Evolutionary conservation across 2,113 vertebrate genomes (phyloP).

Genomic region (Egretta garzetta): DNA sequence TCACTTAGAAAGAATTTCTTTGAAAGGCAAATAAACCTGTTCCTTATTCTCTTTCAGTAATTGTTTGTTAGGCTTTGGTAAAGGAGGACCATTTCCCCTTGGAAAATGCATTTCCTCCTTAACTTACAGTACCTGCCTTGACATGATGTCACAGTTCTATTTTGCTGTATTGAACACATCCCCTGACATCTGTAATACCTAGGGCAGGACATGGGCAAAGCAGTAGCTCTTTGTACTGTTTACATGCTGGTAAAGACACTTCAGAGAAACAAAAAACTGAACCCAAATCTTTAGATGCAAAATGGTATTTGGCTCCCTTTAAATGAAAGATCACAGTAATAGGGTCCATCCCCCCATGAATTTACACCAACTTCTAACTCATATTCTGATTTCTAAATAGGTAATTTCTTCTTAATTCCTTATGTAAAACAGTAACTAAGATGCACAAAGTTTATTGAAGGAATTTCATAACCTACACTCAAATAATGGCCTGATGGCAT

Average conservation of each 20-base stretch:
- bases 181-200: neutral
- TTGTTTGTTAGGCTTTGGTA: neutral
- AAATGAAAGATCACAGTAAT: neutral
- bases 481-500: neutral
- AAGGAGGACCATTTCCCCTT: no score
- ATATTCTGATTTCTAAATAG: neutral
- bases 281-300: neutral
- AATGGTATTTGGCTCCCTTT: neutral
- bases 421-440: neutral
- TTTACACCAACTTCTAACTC: neutral
- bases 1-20: neutral
- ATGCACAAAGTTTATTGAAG: neutral
- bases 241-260: neutral
- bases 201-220: neutral
- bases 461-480: neutral
- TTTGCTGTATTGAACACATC: neutral
- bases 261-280: neutral
- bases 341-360: neutral
- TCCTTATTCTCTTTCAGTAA: neutral
- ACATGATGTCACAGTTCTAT: neutral
- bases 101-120: neutral
- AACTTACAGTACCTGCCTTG: neutral
- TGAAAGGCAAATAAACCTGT: neutral
- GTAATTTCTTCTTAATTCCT: neutral
- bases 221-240: neutral